These are phyloP conservation scores for Vulpes lagopus DNA, from an alignment of 2,113 vertebrate species.

Conservation along the genomic window DNA sequence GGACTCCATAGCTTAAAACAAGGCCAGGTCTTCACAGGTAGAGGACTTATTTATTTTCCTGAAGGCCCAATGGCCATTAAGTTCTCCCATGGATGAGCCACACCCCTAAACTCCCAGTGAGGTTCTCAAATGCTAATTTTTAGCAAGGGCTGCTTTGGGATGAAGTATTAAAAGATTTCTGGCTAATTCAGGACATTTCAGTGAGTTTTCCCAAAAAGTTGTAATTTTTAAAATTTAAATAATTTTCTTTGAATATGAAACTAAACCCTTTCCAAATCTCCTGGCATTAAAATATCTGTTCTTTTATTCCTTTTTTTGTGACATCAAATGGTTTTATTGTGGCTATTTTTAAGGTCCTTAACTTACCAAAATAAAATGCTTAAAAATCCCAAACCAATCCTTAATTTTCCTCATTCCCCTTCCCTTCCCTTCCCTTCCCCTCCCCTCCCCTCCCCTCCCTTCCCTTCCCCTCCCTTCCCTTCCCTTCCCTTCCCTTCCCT, in stretches of 20 bases:
- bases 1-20: background rate
- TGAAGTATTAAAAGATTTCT: background rate
- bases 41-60: background rate
- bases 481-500: too few species aligned
- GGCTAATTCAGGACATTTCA: background rate
- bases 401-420: background rate
- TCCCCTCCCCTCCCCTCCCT: too few species aligned
- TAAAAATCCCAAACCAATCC: background rate
- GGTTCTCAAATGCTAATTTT: background rate
- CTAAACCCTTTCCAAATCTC: background rate
- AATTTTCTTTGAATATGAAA: conserved; percentile 1
- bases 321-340: background rate
- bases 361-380: background rate
- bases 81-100: background rate
- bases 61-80: background rate
- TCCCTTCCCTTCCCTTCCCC: background rate
- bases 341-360: background rate
- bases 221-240: conserved; percentile 24
- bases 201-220: background rate
- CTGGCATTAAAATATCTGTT: background rate
- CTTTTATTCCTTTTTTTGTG: background rate
- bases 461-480: background rate
- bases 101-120: background rate
- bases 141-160: background rate
- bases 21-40: background rate